A percentile compares a stretch with the other conserved stretches of the same genome.
These are phyloP conservation scores for Megalops atlanticus DNA, from an alignment of 2,113 vertebrate species.

Conservation along the genomic window DNA sequence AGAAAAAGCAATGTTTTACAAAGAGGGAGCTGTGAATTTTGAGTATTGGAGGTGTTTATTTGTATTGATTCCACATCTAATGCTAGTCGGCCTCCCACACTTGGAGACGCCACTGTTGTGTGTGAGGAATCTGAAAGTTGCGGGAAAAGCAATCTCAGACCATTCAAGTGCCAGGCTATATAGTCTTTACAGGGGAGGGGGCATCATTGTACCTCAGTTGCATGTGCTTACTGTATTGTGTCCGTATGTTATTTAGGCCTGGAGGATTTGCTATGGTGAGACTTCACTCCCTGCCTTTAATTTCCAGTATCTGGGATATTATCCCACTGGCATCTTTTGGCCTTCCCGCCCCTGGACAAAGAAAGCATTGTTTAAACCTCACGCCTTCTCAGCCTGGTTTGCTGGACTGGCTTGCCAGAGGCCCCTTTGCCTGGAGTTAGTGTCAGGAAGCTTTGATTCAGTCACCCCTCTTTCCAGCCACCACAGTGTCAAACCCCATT, in stretches of 20 bases:
- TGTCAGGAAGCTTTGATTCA: background rate
- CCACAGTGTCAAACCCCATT: too few species aligned
- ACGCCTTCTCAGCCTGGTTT: background rate
- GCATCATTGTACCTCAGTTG: background rate
- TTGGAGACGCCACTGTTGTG: background rate
- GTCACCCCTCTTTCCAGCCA: background rate
- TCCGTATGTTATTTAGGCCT: background rate
- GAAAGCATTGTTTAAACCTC: background rate
- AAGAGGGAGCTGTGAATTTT: constrained; percentile 3
- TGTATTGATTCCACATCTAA: constrained; percentile 21
- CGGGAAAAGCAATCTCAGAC: background rate
- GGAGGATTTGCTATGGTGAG: background rate
- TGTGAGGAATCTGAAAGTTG: background rate
- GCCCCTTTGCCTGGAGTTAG: background rate
- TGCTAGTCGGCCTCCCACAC: background rate
- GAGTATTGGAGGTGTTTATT: background rate
- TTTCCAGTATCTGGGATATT: background rate
- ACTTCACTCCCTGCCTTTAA: background rate
- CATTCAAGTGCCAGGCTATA: background rate
- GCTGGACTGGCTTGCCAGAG: background rate
- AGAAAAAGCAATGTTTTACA: constrained; percentile 19
- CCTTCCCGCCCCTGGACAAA: background rate
- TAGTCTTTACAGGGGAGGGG: background rate
- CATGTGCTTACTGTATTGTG: background rate
- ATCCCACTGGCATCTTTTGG: background rate